phyloP scores from a whole-genome alignment of 35 echinoderm and acorn worm species.

The Eucidaris tribuloides region DNA sequence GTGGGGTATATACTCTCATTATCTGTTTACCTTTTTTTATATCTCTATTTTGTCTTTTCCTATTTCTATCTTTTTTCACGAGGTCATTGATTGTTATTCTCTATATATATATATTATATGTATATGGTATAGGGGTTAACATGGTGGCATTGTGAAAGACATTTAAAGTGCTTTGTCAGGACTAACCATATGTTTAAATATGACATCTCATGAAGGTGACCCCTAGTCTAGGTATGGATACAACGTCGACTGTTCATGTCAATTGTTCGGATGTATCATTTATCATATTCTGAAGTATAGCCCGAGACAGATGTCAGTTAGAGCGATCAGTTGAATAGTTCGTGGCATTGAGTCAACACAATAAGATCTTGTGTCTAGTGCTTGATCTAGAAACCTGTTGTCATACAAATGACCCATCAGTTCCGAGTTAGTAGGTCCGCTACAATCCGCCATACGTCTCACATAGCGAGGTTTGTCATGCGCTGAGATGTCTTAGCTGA shows the following conservation, averaged over 20 bases:
- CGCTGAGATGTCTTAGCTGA: too few species aligned
- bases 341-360: background rate
- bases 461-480: conserved; percentile 13
- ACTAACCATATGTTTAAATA: background rate
- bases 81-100: too few species aligned
- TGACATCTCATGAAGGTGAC: background rate
- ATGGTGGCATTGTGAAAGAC: background rate
- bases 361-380: conserved; percentile 6
- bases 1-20: background rate
- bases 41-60: too few species aligned
- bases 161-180: background rate
- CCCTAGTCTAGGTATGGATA: background rate
- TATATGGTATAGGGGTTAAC: background rate
- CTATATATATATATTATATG: background rate
- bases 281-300: background rate
- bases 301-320: background rate
- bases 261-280: background rate
- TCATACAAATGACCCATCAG: conserved; percentile 4
- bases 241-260: background rate
- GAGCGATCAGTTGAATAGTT: background rate
- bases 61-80: too few species aligned
- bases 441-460: conserved; percentile 10
- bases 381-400: conserved; percentile 11
- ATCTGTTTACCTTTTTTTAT: too few species aligned
- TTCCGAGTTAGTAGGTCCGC: background rate